Percentiles rank a stretch among this genome's conserved stretches.
These are phyloP conservation scores for Battus philenor DNA, from an alignment of 1,140 invertebrate species.

Conservation along the genomic window DNA sequence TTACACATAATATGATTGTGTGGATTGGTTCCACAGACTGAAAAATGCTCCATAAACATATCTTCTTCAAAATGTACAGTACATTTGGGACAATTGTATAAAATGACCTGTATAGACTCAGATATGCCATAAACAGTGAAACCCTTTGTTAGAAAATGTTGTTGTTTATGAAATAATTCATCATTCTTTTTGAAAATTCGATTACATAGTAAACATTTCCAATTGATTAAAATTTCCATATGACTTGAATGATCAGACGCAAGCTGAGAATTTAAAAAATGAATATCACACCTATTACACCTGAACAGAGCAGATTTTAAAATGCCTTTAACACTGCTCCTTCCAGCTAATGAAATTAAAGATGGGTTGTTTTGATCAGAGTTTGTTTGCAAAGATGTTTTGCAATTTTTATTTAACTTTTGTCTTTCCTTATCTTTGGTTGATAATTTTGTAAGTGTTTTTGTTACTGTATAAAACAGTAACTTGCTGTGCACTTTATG, in stretches of 20 bases:
- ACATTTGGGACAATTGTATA: conserved; percentile 46
- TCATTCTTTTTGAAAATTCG: conserved; percentile 41
- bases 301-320: conserved; percentile 38
- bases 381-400: too few species aligned
- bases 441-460: too few species aligned
- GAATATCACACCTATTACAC: conserved; percentile 44
- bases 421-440: too few species aligned
- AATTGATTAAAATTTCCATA: conserved; percentile 34
- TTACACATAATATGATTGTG: conserved; percentile 31
- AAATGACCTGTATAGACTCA: conserved; percentile 20
- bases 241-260: conserved; percentile 40
- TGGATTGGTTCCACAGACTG: conserved; percentile 24
- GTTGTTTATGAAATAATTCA: conserved; percentile 32
- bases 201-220: conserved; percentile 42
- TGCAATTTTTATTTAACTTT: too few species aligned
- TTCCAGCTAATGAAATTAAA: neutral
- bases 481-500: conserved; percentile 22
- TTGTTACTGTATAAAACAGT: too few species aligned
- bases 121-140: conserved; percentile 30
- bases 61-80: conserved; percentile 35
- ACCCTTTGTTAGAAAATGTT: conserved; percentile 34
- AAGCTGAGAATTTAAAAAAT: conserved; percentile 35
- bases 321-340: conserved; percentile 1
- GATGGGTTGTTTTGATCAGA: too few species aligned
- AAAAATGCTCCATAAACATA: conserved; percentile 28